Evolutionary conservation across 2,888 invertebrate genomes (phyloP), one percentile per base, ranked within the genome.

Genomic region (Idaea aversata): DNA sequence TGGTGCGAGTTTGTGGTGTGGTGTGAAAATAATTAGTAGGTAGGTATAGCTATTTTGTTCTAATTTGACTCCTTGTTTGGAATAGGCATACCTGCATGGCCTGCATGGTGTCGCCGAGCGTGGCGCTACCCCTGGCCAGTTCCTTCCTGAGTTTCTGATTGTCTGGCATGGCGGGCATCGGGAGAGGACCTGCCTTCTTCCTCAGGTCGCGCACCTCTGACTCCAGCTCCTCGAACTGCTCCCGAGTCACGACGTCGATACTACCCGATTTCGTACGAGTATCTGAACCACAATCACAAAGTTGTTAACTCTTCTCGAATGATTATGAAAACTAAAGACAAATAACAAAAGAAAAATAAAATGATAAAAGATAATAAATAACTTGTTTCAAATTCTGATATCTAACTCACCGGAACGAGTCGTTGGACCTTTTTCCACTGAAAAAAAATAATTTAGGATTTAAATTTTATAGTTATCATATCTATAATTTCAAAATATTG

Each of bases 171-270:
- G 78, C 70, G 0, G 88, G 85, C 34, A 74, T 62, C 0, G 83
- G 84, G 34, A 82, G 66, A 0, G 85, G 86, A 0, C 76, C 81
- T 0, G 83, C 77, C 10, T 70, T 66, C 6, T 71, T 36, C 69
- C 67, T 63, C 65, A 92, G 71, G 13, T 79, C 72, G 5, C 67
- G 67, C 35, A 91, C 88, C 0, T 76, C 72, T 0, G 67, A 67
- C 70, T 81, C 76, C 65, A 92, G 75, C 5, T 82, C 10, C 5
- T 79, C 78, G 67, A 91, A 91, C 75, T 91, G 81, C 0, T 87
- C 84, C 57, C 78, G 74, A 0, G 91, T 87, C 66, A 91, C 91
- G 38, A 91, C 88, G 13, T 88, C 88, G 34, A 91, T 87, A 70
- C 83, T 84, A 7, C 82, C 83, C 4, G 79, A 7, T 47, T 10